Percentiles rank a stretch among this genome's conserved stretches.
These are phyloP conservation scores for Hybognathus amarus DNA, from an alignment of 2,797 vertebrate genomes.

Conservation along the genomic window DNA sequence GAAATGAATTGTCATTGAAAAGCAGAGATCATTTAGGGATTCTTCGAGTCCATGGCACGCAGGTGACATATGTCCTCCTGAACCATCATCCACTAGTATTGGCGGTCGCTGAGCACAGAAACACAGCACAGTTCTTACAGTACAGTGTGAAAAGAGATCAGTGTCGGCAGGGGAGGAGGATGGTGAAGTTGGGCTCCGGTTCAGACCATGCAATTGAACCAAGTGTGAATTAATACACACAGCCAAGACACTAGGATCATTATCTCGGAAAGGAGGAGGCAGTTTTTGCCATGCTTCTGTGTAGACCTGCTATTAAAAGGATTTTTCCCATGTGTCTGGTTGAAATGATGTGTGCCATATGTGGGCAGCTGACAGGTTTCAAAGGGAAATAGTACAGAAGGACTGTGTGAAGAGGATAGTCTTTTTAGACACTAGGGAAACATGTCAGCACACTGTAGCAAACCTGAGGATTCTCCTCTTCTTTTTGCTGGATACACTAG, in stretches of 20 bases:
- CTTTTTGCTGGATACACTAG: not conserved
- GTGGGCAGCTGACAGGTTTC: slow-evolving; percentile 42
- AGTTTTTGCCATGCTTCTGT: not conserved
- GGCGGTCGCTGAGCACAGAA: slow-evolving; percentile 4
- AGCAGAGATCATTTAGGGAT: not conserved
- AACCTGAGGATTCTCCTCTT: not conserved
- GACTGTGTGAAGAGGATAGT: slow-evolving; percentile 30
- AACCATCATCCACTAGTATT: not conserved
- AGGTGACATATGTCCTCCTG: not conserved
- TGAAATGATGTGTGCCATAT: slow-evolving; percentile 9
- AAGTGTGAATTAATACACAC: slow-evolving; percentile 13
- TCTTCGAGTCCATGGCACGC: not conserved
- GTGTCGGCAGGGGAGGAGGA: slow-evolving; percentile 3
- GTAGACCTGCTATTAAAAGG: slow-evolving; percentile 11
- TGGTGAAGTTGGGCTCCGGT: slow-evolving; percentile 1
- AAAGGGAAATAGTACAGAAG: slow-evolving; percentile 23
- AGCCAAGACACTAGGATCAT: not conserved
- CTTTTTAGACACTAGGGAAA: slow-evolving; percentile 48
- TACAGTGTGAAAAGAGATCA: not conserved
- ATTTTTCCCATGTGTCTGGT: not conserved
- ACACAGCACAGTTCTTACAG: not conserved
- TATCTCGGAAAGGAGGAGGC: slow-evolving; percentile 26
- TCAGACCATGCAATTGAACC: slow-evolving; percentile 6
- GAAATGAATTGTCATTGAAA: not conserved
- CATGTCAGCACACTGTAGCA: slow-evolving; percentile 46